Evolutionary conservation across 2,113 vertebrate species (phyloP).

Genomic region (Siniperca chuatsi): DNA sequence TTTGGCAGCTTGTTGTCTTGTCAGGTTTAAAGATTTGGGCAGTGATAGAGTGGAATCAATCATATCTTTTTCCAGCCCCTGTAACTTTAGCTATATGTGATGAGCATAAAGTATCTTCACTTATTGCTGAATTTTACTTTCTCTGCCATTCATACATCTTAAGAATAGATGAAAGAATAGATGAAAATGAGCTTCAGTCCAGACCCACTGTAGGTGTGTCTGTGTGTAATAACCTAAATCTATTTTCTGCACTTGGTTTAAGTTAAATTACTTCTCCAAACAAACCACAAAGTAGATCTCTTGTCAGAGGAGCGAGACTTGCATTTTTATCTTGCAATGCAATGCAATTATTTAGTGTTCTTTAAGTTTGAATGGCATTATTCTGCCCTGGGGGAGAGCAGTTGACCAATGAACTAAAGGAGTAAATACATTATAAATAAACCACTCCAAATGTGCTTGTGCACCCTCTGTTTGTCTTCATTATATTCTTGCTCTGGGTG

Average conservation of each 20-base stretch:
- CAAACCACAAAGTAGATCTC: background rate
- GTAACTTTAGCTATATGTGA: background rate
- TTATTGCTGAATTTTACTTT: background rate
- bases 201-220: too few species aligned
- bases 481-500: background rate
- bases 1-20: background rate
- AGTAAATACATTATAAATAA: conserved; percentile 13
- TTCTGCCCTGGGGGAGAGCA: background rate
- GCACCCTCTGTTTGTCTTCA: conserved; percentile 9
- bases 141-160: background rate
- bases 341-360: background rate
- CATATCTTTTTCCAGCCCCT: background rate
- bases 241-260: background rate
- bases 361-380: background rate
- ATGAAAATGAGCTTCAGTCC: background rate
- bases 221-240: too few species aligned
- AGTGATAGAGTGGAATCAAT: background rate
- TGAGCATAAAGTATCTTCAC: background rate
- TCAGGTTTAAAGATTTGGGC: background rate
- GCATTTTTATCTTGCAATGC: background rate
- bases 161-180: background rate
- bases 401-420: background rate
- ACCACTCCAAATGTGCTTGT: background rate
- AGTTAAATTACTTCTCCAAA: background rate
- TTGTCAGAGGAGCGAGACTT: background rate